Evolutionary conservation across 1,140 invertebrate species (phyloP).

Genomic region (Pogonognathellus flavescens): DNA sequence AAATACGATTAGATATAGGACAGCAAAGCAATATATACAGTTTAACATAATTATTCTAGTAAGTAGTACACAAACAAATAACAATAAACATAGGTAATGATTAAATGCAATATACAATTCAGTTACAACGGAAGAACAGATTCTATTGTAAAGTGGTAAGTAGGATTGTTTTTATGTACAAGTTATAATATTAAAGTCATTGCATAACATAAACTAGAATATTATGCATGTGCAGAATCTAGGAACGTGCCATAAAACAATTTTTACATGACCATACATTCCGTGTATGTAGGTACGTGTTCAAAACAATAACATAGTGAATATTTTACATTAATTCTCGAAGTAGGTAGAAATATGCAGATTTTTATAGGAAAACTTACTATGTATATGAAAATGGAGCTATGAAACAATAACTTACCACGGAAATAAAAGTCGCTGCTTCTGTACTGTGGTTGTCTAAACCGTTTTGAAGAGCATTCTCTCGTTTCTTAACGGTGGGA

Average conservation of each 20-base stretch:
- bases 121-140: constrained; percentile 55
- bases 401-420: constrained; percentile 75
- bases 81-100: constrained; percentile 23
- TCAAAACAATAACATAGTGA: no score
- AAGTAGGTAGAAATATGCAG: no score
- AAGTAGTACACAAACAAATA: neutral
- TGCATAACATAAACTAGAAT: neutral
- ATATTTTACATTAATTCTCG: no score
- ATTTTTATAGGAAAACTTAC: no score
- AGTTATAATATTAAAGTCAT: neutral
- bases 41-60: constrained; percentile 42
- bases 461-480: constrained; percentile 62
- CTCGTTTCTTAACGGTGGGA: constrained; percentile 66
- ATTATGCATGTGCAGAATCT: no score
- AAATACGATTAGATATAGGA: constrained; percentile 51
- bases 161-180: constrained; percentile 16
- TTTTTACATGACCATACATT: constrained; percentile 2
- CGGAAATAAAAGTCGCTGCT: constrained; percentile 79
- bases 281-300: neutral
- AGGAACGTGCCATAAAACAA: neutral
- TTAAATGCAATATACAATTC: constrained; percentile 31
- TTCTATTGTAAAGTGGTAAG: neutral
- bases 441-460: constrained; percentile 60
- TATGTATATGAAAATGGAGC: constrained; percentile 26
- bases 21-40: constrained; percentile 47